Evolutionary conservation across 1,140 invertebrate genomes (phyloP), one percentile per base, ranked within the genome.

Genomic region (Caenorhabditis latens): DNA sequence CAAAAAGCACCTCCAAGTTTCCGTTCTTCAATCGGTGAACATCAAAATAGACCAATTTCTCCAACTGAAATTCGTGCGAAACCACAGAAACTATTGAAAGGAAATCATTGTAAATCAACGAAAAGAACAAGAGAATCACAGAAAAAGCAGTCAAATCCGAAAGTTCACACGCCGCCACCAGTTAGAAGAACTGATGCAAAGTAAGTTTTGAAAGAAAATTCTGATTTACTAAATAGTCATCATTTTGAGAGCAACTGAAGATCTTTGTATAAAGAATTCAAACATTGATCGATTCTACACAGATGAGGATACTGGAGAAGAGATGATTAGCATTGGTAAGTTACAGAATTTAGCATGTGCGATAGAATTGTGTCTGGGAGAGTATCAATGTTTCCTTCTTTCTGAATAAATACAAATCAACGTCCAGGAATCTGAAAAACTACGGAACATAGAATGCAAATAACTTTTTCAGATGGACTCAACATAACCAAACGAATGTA

Each of bases 251-350:
- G 46, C 71, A n/a, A 19, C 46, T n/a, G 71, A 79, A n/a, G 46
- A 50, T 9, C 21, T 79, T 2, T 50, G 14, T n/a, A 13, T 79
- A 46, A 50, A 79, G 8, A 9, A 50, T 14, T 11, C 71, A 6
- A 79, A 79, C 21, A 79, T 79, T n/a, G 71, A 79, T n/a, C 6
- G n/a, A 24, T 53, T 79, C 71, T 79, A n/a, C 46, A 21, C 24
- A 9, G 71, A 79, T 32, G 46, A 79, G 71, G 71, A 79, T 32
- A 79, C 71, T 50, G 71, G 40, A 50, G 71, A 79, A n/a, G 46
- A 79, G n/a, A 79, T 79, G 71, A 19, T 79, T 6, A 14, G n/a
- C 4, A 50, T 50, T 24, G 65, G 65, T 71, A n/a, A 21, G 61
- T 63, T 13, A 4, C 50, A 53, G 50, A 16, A 53, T 16, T 53